phyloP scores from a whole-genome alignment of 2,113 vertebrate species.

The Bungarus multicinctus region DNA sequence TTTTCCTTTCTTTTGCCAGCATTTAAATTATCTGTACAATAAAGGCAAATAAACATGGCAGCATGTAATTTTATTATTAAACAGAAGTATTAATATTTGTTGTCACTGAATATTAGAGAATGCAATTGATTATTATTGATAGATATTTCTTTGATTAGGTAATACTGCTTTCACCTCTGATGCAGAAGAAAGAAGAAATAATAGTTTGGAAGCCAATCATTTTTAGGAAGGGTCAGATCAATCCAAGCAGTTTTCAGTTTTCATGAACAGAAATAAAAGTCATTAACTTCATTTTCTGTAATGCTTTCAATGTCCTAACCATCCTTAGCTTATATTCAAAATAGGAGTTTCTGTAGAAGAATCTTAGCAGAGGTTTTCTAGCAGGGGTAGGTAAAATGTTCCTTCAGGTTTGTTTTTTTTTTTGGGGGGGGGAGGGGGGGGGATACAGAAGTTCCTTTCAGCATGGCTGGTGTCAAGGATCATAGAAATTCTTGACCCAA shows the following conservation, averaged over 20 bases:
- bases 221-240: not conserved
- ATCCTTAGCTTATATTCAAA: not conserved
- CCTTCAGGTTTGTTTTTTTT: not conserved
- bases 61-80: not conserved
- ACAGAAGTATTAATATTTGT: not conserved
- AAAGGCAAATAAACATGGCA: not conserved
- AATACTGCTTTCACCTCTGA: not conserved
- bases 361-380: not conserved
- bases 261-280: not conserved
- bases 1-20: not conserved
- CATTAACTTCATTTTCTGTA: not conserved
- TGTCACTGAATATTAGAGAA: not conserved
- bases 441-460: not conserved
- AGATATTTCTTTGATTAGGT: not conserved
- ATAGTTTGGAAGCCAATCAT: not conserved
- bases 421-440: too few relatives aligned
- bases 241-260: not conserved
- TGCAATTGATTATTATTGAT: not conserved
- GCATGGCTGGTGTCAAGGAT: not conserved
- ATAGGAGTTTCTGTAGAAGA: not conserved
- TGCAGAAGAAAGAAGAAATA: not conserved
- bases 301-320: not conserved
- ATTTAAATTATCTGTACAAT: not conserved
- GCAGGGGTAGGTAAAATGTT: not conserved
- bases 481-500: not conserved